Evolutionary conservation across 2,888 invertebrate genomes (phyloP).

Genomic region (Steromphala cineraria): DNA sequence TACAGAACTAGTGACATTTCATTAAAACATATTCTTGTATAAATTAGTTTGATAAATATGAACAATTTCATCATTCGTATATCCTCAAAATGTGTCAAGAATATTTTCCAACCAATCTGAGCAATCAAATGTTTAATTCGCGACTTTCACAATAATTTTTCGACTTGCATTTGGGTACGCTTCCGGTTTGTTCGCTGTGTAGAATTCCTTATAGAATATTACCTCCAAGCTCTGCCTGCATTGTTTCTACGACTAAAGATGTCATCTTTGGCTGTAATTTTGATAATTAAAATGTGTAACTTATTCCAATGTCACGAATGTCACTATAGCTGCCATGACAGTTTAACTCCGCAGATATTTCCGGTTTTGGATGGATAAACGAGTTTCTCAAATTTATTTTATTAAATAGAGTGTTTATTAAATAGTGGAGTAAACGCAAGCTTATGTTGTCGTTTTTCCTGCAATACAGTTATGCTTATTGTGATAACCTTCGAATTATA

Average conservation of each 20-base stretch:
- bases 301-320: background rate
- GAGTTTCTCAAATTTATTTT: too few relatives aligned
- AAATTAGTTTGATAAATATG: too few relatives aligned
- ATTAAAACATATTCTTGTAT: too few relatives aligned
- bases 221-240: slow-evolving; percentile 60
- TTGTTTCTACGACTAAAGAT: slow-evolving; percentile 50
- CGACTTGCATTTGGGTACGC: too few relatives aligned
- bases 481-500: background rate
- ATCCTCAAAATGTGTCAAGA: too few relatives aligned
- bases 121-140: background rate
- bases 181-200: too few relatives aligned
- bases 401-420: too few relatives aligned
- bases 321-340: background rate
- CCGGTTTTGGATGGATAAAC: background rate
- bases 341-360: background rate
- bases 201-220: background rate
- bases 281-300: background rate
- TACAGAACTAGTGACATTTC: too few relatives aligned
- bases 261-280: slow-evolving; percentile 28
- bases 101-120: background rate
- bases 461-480: background rate
- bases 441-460: background rate
- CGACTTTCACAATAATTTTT: too few relatives aligned
- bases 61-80: too few relatives aligned
- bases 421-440: too few relatives aligned